Conservation (phyloP, 2,888 invertebrate species). For the Xestia rhomboidea region DNA sequence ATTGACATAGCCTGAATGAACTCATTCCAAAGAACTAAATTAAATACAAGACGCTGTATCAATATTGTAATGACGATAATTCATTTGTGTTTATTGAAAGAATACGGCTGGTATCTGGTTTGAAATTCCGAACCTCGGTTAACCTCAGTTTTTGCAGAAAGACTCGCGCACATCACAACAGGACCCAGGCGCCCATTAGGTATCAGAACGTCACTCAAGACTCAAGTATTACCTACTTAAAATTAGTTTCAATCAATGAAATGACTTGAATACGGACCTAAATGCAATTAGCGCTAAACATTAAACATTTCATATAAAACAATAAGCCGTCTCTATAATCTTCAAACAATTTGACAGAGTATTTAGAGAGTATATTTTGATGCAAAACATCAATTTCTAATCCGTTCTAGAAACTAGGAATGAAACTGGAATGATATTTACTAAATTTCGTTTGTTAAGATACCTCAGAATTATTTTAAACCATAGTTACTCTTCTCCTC, state of each 20-base stretch:
- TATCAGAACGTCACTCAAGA: neutral
- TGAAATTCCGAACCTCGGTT: constrained; percentile 35
- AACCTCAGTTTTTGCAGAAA: neutral
- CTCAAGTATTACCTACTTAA: neutral
- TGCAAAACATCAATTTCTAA: neutral
- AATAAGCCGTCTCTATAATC: neutral
- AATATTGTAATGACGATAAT: constrained; percentile 38
- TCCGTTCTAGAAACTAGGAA: neutral
- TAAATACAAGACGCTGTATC: constrained; percentile 17
- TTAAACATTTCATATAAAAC: neutral
- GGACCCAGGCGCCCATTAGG: neutral
- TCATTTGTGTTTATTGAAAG: constrained; percentile 31
- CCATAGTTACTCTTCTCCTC: neutral
- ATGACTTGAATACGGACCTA: neutral
- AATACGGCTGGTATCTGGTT: constrained; percentile 17
- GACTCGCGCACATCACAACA: no score
- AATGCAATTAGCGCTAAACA: neutral
- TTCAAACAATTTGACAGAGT: neutral
- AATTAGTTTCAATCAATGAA: neutral
- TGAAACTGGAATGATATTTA: neutral
- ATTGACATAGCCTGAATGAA: constrained; percentile 6
- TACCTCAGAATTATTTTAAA: neutral
- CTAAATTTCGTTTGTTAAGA: neutral
- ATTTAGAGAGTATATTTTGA: neutral
- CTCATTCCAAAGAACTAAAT: constrained; percentile 19